phyloP scores from a whole-genome alignment of 2,888 invertebrate genomes.

The Idaea straminata region DNA sequence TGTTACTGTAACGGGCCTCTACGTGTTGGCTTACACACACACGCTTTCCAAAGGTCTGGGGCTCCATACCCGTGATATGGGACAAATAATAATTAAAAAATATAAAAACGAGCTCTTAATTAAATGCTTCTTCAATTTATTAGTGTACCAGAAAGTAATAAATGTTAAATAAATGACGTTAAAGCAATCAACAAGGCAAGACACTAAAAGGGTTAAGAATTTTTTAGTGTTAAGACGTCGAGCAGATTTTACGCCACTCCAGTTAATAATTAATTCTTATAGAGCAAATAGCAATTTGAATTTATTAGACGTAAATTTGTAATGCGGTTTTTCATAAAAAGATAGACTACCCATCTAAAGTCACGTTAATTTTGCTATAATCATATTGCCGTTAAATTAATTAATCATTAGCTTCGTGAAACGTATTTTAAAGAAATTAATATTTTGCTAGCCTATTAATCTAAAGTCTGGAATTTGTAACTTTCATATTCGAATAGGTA shows the following conservation, averaged over 20 bases:
- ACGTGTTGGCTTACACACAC: no score
- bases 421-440: background rate
- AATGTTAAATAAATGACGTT: constrained; percentile 44
- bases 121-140: constrained; percentile 26
- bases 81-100: background rate
- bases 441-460: background rate
- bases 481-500: no score
- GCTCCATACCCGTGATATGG: background rate
- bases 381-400: background rate
- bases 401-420: background rate
- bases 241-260: constrained; percentile 34
- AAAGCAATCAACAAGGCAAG: constrained; percentile 40
- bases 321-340: background rate
- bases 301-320: background rate
- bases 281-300: constrained; percentile 1
- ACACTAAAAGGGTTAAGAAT: constrained; percentile 48
- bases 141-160: constrained; percentile 37
- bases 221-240: constrained; percentile 47
- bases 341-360: background rate
- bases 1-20: no score
- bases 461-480: background rate
- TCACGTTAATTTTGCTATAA: background rate
- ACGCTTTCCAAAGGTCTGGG: background rate
- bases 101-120: background rate
- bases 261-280: background rate